These are phyloP conservation scores for Mesaphorura yosii DNA, from an alignment of 1,140 invertebrate genomes.

Conservation along the genomic window DNA sequence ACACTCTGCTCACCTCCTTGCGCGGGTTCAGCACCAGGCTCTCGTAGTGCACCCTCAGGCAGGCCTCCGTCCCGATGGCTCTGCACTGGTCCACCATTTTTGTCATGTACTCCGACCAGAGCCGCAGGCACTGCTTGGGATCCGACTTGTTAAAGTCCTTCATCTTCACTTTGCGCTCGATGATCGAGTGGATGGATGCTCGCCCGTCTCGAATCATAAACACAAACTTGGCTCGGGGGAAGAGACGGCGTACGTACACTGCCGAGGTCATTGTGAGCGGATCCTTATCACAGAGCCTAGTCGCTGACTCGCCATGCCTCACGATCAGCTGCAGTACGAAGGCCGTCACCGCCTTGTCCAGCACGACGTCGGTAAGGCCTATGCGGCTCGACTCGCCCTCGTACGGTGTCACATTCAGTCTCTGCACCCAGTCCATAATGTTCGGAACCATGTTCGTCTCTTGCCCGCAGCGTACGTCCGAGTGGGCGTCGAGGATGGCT, in stretches of 20 bases:
- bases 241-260: slow-evolving; percentile 44
- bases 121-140: background rate
- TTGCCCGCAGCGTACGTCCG: slow-evolving; percentile 64
- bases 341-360: background rate
- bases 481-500: slow-evolving; percentile 93
- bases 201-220: slow-evolving; percentile 95
- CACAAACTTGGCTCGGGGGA: slow-evolving; percentile 76
- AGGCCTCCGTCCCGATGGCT: background rate
- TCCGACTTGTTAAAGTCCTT: background rate
- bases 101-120: background rate
- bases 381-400: background rate
- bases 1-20: background rate
- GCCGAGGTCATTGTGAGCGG: background rate
- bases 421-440: slow-evolving; percentile 79
- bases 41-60: background rate
- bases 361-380: background rate
- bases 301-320: background rate
- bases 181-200: slow-evolving; percentile 93
- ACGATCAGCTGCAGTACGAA: background rate
- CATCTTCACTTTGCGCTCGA: slow-evolving; percentile 37
- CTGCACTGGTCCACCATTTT: background rate
- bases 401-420: slow-evolving; percentile 1
- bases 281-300: background rate
- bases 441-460: slow-evolving; percentile 92
- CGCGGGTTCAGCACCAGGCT: background rate